A percentile compares a stretch with the other conserved stretches of the same genome.
phyloP scores from a whole-genome alignment of 23 tunicate genomes.

The Halocynthia roretzi region DNA sequence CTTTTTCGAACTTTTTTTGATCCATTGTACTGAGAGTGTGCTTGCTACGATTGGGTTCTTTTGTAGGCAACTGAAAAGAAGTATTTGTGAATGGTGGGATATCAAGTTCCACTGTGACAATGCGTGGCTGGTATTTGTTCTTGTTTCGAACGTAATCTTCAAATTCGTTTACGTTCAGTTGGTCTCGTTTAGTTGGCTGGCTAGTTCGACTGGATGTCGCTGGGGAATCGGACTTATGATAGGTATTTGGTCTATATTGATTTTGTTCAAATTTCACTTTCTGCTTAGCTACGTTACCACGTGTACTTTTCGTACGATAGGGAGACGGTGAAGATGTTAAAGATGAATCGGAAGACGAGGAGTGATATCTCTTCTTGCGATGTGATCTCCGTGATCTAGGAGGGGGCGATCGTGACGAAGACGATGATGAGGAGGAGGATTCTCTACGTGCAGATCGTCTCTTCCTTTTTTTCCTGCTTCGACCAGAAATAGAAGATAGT shows the following conservation, averaged over 20 bases:
- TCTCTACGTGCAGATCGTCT: neutral
- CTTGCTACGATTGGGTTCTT: too few relatives aligned
- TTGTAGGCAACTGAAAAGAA: too few relatives aligned
- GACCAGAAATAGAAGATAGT: slow-evolving; percentile 10
- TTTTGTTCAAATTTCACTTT: neutral
- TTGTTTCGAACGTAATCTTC: slow-evolving; percentile 28
- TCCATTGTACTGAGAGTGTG: too few relatives aligned
- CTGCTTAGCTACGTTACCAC: slow-evolving; percentile 1
- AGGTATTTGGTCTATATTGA: neutral
- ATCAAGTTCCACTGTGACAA: slow-evolving; percentile 20
- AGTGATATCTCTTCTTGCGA: neutral
- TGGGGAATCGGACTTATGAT: neutral
- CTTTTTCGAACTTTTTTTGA: slow-evolving; percentile 37
- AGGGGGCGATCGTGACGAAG: slow-evolving; percentile 2
- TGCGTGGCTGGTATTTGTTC: neutral
- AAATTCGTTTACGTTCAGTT: slow-evolving; percentile 21
- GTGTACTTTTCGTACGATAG: neutral
- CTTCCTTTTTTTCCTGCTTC: neutral
- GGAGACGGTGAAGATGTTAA: neutral
- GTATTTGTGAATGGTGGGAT: slow-evolving; percentile 7
- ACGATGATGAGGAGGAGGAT: slow-evolving; percentile 6
- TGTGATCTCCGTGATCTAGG: neutral
- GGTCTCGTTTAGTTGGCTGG: slow-evolving; percentile 15
- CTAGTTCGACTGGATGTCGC: neutral
- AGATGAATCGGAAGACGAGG: neutral